Evolutionary conservation across 2,113 vertebrate species (phyloP), one percentile per base, ranked within the genome.

Genomic region (Lamprologus callipterus): DNA sequence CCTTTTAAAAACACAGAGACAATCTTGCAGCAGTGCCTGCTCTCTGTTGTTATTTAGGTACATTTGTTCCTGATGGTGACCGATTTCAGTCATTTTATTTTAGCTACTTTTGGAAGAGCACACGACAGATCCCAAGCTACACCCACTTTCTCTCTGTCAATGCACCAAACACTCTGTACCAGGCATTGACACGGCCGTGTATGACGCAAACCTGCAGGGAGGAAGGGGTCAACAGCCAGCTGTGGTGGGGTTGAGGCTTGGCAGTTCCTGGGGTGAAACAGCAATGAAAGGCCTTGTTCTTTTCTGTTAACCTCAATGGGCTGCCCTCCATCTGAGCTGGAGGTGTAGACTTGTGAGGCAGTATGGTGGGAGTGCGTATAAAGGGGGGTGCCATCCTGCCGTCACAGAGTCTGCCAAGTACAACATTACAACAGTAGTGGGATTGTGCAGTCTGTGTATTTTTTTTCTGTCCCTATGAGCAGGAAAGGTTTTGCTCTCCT

Each of bases 281-380:
- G 89, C 87, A 95, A 95, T 96, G 94, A 96, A 94, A 93, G 93
- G 86, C 84, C 92, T 92, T 91, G 90, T 95, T 95, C 93, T 93
- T 87, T 78, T 94, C 90, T 84, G 51, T 87, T 83, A 17, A 60
- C 82, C 91, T 91, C 84, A 80, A 85, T 82, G 81, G 84, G 89
- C 91, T 89, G 84, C 85, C 91, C 75, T 93, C 88, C 89, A 40
- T 87, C 54, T 57, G 57, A 80, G 85, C 80, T 84, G 86, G 81
- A 90, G 84, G 87, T 87, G 91, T 89, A 90, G 86, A 68, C 75
- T 85, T 87, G 63, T 51, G 49, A 90, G 84, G 87, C 84, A 89
- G 86, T 42, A 26, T 26, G 60, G 35, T 82, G 85, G 63, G 87
- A 85, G 88, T 81, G 75, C 42, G 79, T 90, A 49, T 85, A 81